A percentile compares a stretch with the other conserved stretches of the same genome.
These are phyloP conservation scores for Synanthedon andrenaeformis DNA, from an alignment of 2,888 invertebrate species.

Conservation along the genomic window DNA sequence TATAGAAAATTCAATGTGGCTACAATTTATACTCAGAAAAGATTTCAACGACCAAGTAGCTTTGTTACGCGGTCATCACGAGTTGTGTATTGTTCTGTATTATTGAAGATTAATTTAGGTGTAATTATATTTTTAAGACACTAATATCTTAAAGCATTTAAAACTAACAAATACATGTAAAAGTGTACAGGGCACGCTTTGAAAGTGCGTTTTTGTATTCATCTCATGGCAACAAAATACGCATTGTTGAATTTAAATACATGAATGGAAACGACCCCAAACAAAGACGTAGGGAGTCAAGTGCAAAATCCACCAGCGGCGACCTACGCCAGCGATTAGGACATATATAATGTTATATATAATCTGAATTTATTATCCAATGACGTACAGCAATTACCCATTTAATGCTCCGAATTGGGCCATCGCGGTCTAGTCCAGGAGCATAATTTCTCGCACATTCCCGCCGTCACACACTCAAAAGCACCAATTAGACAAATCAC, in stretches of 20 bases:
- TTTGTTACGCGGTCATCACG: neutral
- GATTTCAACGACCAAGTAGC: neutral
- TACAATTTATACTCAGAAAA: neutral
- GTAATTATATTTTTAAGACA: neutral
- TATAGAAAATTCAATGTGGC: too few species aligned
- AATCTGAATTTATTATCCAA: conserved; percentile 67
- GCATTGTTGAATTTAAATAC: conserved; percentile 51
- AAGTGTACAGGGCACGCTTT: conserved; percentile 17
- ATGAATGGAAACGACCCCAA: conserved; percentile 36
- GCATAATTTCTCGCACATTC: conserved; percentile 49
- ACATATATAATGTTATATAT: conserved; percentile 52
- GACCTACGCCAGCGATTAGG: conserved; percentile 46
- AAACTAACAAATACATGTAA: neutral
- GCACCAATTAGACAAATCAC: conserved; percentile 61
- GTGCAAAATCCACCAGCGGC: conserved; percentile 55
- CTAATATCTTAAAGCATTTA: neutral
- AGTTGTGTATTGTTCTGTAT: neutral
- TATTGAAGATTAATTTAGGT: neutral
- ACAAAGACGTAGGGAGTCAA: conserved; percentile 31
- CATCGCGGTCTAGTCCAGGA: conserved; percentile 53
- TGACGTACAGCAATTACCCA: conserved; percentile 69
- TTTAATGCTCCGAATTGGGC: conserved; percentile 67
- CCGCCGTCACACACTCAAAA: conserved; percentile 61
- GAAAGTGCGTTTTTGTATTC: conserved; percentile 44
- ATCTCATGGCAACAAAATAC: conserved; percentile 45